Percentiles rank a stretch among this genome's conserved stretches.
Evolutionary conservation across 30 jellyfish, hydroid and myxozoan species (phyloP).

Genomic region (Chrysaora quinquecirrha): DNA sequence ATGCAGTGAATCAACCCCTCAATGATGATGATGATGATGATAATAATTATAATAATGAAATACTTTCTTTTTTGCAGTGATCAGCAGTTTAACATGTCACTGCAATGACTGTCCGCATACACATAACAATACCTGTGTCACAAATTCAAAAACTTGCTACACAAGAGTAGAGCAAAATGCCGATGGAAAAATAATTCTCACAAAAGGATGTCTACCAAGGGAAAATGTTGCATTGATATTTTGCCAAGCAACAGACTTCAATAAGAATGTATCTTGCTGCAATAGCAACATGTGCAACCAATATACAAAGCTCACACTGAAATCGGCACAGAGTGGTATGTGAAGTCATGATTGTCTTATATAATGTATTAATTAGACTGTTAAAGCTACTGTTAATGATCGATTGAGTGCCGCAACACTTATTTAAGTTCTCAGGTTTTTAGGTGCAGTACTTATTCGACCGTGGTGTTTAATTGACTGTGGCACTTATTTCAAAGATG

Average conservation of each 20-base stretch:
- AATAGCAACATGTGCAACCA: conserved; percentile 47
- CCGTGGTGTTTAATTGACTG: no score
- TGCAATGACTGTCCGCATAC: conserved; percentile 67
- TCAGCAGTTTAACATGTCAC: conserved; percentile 9
- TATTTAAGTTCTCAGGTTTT: no score
- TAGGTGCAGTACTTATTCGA: no score
- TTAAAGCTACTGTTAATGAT: no score
- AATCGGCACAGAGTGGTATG: conserved; percentile 21
- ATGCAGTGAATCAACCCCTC: not conserved
- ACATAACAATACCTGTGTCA: conserved; percentile 26
- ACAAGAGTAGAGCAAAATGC: conserved; percentile 23
- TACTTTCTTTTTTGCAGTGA: not conserved
- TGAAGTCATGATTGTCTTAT: no score
- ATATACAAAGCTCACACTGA: conserved; percentile 24
- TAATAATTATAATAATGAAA: no score
- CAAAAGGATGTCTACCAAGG: conserved; percentile 47
- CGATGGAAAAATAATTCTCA: conserved; percentile 16
- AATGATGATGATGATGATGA: not conserved
- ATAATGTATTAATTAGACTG: no score
- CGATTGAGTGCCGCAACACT: no score
- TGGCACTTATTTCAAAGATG: no score
- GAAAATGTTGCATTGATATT: conserved; percentile 28
- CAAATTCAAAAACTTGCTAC: conserved; percentile 43
- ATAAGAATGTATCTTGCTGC: conserved; percentile 64
- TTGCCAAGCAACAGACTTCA: conserved; percentile 31